Evolutionary conservation across 53 echinoderm and acorn worm species (phyloP).

Genomic region (Astropecten irregularis): DNA sequence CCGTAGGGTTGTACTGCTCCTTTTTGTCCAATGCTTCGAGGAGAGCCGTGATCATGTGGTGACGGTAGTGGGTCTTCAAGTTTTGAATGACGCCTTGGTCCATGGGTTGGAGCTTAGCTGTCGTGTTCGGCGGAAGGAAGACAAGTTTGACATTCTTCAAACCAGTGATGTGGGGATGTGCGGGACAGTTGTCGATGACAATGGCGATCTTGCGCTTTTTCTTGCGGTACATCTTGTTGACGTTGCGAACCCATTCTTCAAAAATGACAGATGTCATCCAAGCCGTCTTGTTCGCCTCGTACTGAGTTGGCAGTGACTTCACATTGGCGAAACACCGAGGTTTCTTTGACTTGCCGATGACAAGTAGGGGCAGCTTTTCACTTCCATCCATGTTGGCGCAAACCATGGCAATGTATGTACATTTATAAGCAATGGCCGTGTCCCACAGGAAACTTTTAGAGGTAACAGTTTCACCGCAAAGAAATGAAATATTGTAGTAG

Average conservation of each 20-base stretch:
- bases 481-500: no score
- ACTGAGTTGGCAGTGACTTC: no score
- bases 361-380: constrained; percentile 60
- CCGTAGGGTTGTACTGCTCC: not conserved
- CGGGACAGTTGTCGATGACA: constrained; percentile 56
- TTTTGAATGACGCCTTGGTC: constrained; percentile 31
- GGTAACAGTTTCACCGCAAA: no score
- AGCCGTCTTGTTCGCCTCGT: no score
- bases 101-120: constrained; percentile 31
- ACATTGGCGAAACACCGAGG: no score
- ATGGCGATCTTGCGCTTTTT: constrained; percentile 36
- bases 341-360: no score
- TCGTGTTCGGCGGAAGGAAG: constrained; percentile 57
- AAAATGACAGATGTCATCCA: constrained; percentile 56
- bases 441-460: no score
- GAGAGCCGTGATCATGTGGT: not conserved
- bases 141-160: constrained; percentile 42
- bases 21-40: not conserved
- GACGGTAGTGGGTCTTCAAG: constrained; percentile 22
- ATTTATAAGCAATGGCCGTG: no score
- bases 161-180: constrained; percentile 6
- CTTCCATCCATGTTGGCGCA: constrained; percentile 63
- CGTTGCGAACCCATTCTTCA: constrained; percentile 16
- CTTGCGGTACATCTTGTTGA: constrained; percentile 32
- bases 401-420: no score